These are phyloP conservation scores for Osedax frankpressi DNA, from an alignment of 2,888 invertebrate genomes.

Conservation along the genomic window DNA sequence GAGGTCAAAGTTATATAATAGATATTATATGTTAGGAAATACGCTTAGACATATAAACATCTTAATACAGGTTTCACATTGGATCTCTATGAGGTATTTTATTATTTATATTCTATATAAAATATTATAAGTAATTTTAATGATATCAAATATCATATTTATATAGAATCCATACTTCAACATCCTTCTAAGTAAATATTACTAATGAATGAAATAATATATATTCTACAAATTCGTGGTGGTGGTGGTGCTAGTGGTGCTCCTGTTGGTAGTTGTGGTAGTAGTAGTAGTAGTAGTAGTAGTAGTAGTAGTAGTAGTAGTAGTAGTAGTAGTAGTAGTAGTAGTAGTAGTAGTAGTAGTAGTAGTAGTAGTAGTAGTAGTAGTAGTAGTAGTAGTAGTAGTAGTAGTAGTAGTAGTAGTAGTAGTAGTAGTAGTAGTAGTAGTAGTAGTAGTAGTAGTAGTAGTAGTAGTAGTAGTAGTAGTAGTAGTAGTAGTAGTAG, in stretches of 20 bases:
- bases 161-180: too few species aligned
- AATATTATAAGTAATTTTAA: too few species aligned
- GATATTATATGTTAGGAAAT: too few species aligned
- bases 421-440: constrained; percentile 11
- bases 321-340: constrained; percentile 14
- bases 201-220: too few species aligned
- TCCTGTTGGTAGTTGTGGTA: not conserved
- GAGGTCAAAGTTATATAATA: too few species aligned
- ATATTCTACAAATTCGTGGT: too few species aligned
- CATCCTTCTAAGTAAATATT: too few species aligned
- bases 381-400: constrained; percentile 15
- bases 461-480: constrained; percentile 7
- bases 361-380: constrained; percentile 7
- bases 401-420: constrained; percentile 14
- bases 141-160: too few species aligned
- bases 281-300: constrained; percentile 10
- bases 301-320: constrained; percentile 13
- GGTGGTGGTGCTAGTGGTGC: not conserved
- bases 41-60: too few species aligned
- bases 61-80: too few species aligned
- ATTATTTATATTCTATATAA: too few species aligned
- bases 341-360: constrained; percentile 14
- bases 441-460: constrained; percentile 10
- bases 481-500: constrained; percentile 11
- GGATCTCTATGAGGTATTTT: too few species aligned